Percentiles rank a stretch among this genome's conserved stretches.
These are phyloP conservation scores for Entomobrya proxima DNA, from an alignment of 2,888 invertebrate genomes.

Conservation along the genomic window DNA sequence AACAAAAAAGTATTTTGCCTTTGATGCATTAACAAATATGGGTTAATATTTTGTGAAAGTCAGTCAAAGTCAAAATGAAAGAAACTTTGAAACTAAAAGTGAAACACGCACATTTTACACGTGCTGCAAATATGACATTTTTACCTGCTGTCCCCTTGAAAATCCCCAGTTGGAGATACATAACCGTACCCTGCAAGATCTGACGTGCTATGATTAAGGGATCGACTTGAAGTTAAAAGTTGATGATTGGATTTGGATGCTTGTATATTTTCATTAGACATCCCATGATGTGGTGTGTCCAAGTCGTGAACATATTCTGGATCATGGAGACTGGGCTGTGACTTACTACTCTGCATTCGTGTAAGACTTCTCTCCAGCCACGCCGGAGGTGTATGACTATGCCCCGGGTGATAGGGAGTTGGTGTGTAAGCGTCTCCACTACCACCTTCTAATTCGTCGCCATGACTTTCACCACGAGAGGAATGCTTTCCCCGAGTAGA, in stretches of 20 bases:
- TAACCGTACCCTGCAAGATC: slow-evolving; percentile 60
- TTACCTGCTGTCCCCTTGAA: slow-evolving; percentile 29
- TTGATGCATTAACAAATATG: too few species aligned
- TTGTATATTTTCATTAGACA: not conserved
- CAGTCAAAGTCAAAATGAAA: slow-evolving; percentile 4
- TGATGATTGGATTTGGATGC: slow-evolving; percentile 19
- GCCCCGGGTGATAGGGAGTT: slow-evolving; percentile 16
- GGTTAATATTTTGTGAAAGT: not conserved
- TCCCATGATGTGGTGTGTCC: not conserved
- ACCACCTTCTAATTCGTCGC: not conserved
- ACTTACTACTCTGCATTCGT: slow-evolving; percentile 68
- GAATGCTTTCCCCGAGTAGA: slow-evolving; percentile 5
- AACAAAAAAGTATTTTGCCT: too few species aligned
- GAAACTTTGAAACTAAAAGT: not conserved
- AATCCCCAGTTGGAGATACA: slow-evolving; percentile 48
- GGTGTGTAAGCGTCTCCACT: slow-evolving; percentile 75
- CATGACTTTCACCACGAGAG: slow-evolving; percentile 78
- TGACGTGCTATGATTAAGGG: slow-evolving; percentile 60
- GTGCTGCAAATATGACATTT: not conserved
- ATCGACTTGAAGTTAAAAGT: slow-evolving; percentile 13
- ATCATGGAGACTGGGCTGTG: slow-evolving; percentile 64
- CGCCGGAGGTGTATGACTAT: slow-evolving; percentile 77
- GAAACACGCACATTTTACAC: not conserved
- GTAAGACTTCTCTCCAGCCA: slow-evolving; percentile 80
- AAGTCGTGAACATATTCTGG: slow-evolving; percentile 31